Base-by-base conservation (phyloP, 2,797 vertebrate species). In the Danio tinwini region DNA sequence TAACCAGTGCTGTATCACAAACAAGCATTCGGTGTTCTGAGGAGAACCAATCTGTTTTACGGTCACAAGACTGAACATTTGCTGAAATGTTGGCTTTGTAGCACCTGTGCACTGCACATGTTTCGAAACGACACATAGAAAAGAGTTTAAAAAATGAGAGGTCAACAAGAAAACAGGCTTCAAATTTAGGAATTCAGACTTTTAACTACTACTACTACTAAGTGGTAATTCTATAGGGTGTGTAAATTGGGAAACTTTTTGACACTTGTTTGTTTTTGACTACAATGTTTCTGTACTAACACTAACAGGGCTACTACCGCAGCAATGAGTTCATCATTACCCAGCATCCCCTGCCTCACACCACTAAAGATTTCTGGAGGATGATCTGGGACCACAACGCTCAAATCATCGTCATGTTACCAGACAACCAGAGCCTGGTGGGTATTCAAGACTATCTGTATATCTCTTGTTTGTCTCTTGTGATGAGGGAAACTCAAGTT, bases 351-450 rank as follows among this genome's bases (percentile, higher is more conserved):
- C 91, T 98, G 93, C 96, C 96, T 77, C 96, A 98, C 64, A 98
- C 96, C 0, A 98, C 95, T 82, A 97, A 96, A 91, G 97, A 98
- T 85, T 98, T 98, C 92, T 98, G 97, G 97, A 90, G 96, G 87
- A 98, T 98, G 96, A 97, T 98, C 87, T 98, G 96, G 96, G 96
- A 98, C 90, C 96, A 97, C 86, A 98, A 98, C 0, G 96, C 96
- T 64, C 96, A 98, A 92, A 97, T 97, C 90, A 97, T 98, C 47
- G 95, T 97, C 90, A 97, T 97, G 96, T 90, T 98, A 90, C 97
- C 97, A 0, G 96, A 96, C 89, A 96, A 95, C 91, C 95, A 96
- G 83, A 95, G 95, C 86, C 92, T 97, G 94, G 97, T 98, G 90
- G 90, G 95, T 91, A 8, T 61, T 19, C 21, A 47, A 5, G 45